These are phyloP conservation scores for Dinocampus coccinellae DNA, from an alignment of 2,888 invertebrate species.

Conservation along the genomic window DNA sequence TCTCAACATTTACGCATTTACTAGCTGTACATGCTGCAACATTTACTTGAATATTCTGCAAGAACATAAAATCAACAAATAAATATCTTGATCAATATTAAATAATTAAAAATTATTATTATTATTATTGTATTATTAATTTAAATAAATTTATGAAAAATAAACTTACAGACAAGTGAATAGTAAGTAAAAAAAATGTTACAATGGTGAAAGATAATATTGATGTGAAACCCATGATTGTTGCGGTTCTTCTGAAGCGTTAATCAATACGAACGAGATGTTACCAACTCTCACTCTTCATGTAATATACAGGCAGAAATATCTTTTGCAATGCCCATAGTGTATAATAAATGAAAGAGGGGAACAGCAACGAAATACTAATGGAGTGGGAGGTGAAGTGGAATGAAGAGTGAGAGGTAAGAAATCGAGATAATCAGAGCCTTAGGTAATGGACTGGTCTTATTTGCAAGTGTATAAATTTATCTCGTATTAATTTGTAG, in stretches of 20 bases:
- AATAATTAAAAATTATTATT: not conserved
- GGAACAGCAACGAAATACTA: not conserved
- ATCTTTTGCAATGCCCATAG: not conserved
- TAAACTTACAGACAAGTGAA: not conserved
- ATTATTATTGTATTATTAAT: not conserved
- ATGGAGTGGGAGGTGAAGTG: not conserved
- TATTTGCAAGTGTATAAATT: slow-evolving; percentile 1
- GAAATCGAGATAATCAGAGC: slow-evolving; percentile 10
- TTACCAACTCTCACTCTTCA: not conserved
- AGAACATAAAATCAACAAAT: not conserved
- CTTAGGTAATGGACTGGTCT: not conserved
- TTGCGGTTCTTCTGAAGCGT: not conserved
- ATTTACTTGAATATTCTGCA: not conserved
- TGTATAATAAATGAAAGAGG: not conserved
- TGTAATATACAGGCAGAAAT: not conserved
- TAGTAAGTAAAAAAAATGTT: not conserved
- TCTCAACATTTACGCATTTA: slow-evolving; percentile 59
- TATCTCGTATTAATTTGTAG: not conserved
- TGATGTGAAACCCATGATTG: not conserved
- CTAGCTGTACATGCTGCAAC: not conserved
- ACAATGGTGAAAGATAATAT: not conserved
- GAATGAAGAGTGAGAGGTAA: slow-evolving; percentile 1
- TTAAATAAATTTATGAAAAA: not conserved
- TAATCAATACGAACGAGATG: not conserved
- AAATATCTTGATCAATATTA: not conserved